Conservation (phyloP, 2,888 invertebrate genomes). For the Netelia melanura region DNA sequence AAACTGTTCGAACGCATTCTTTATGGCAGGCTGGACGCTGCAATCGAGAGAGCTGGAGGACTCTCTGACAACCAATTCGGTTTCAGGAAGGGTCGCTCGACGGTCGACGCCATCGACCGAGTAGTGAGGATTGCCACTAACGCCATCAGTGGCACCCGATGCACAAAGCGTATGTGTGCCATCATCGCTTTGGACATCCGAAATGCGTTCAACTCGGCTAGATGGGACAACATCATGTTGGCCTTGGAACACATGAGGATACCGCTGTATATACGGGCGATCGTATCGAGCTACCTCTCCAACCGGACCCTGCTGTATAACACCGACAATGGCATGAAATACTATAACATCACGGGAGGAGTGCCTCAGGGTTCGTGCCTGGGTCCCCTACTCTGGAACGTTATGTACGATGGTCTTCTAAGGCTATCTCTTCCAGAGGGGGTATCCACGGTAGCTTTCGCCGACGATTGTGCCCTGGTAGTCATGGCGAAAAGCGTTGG, state of each 20-base stretch:
- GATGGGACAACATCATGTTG: conserved; percentile 31
- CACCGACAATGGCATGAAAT: no score
- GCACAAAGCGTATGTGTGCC: conserved; percentile 8
- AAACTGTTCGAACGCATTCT: no score
- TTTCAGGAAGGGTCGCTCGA: no score
- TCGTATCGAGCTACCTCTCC: conserved; percentile 14
- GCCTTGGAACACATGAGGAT: neutral
- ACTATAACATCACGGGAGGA: neutral
- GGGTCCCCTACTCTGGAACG: conserved; percentile 46
- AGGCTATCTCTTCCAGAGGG: conserved; percentile 2
- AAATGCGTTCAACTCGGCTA: conserved; percentile 10
- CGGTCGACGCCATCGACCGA: no score
- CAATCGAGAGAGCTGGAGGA: no score
- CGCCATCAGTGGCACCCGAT: no score
- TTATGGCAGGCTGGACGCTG: no score
- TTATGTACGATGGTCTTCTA: conserved; percentile 52
- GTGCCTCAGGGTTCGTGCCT: conserved; percentile 47
- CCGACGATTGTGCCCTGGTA: conserved; percentile 1
- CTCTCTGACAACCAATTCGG: no score
- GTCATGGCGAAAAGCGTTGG: conserved; percentile 1
- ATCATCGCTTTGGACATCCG: conserved; percentile 27
- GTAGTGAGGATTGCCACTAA: no score
- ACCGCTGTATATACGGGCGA: conserved; percentile 5
- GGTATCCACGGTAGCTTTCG: conserved; percentile 12
- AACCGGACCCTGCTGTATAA: no score